Conservation (phyloP, 2,888 invertebrate species). For the Eretmocerus hayati region DNA sequence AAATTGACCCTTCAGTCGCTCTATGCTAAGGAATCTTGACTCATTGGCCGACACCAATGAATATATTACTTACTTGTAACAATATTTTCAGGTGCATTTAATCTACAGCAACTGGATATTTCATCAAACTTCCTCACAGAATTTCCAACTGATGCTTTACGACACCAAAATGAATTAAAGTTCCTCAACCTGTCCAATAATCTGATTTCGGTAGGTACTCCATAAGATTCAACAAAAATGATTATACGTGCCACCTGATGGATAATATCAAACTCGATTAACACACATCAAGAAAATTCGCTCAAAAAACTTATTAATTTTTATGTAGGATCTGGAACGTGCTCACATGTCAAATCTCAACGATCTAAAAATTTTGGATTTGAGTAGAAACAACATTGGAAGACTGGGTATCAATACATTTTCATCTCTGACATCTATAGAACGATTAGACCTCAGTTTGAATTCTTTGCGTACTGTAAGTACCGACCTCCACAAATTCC, state of each 20-base stretch:
- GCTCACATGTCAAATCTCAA: constrained; percentile 62
- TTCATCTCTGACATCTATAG: constrained; percentile 62
- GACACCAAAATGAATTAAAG: constrained; percentile 62
- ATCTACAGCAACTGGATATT: constrained; percentile 72
- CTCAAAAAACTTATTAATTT: no score
- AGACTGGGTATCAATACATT: constrained; percentile 78
- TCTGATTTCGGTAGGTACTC: constrained; percentile 67
- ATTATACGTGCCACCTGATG: no score
- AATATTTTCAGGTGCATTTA: constrained; percentile 54
- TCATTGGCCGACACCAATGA: no score
- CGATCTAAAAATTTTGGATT: constrained; percentile 67
- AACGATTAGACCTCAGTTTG: constrained; percentile 73
- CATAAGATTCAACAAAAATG: background rate
- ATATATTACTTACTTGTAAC: no score
- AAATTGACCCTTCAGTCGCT: no score
- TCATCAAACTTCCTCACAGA: constrained; percentile 80
- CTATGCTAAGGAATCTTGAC: no score
- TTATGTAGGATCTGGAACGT: constrained; percentile 66
- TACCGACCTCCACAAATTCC: no score
- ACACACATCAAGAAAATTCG: no score
- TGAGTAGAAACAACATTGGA: constrained; percentile 78
- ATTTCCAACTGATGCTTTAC: constrained; percentile 72
- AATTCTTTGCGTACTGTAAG: constrained; percentile 81
- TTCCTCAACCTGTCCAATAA: constrained; percentile 78
- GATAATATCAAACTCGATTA: no score